Conservation (phyloP, 2,113 vertebrate species). For the Drymodes brunneopygia region DNA sequence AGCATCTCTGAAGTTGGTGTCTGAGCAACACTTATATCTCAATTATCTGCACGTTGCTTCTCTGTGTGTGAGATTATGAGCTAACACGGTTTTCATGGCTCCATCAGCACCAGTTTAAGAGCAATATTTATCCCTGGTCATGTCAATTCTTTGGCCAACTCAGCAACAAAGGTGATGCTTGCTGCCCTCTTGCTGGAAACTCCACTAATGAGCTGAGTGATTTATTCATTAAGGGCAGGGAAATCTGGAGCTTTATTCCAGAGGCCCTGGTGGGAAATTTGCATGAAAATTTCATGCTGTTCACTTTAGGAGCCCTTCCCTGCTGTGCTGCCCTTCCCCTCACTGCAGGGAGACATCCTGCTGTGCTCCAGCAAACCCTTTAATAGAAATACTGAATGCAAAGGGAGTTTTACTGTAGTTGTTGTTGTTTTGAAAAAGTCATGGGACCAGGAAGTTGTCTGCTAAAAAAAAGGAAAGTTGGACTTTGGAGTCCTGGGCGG, state of each 20-base stretch:
- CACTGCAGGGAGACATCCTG: neutral
- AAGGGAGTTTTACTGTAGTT: fast-evolving
- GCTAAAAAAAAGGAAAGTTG: neutral
- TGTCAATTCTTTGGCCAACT: neutral
- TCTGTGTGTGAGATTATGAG: neutral
- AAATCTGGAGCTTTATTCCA: neutral
- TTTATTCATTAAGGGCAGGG: conserved; percentile 45
- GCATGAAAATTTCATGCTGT: conserved; percentile 43
- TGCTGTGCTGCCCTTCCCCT: neutral
- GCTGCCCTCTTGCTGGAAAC: neutral
- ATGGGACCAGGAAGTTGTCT: neutral
- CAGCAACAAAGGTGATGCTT: neutral
- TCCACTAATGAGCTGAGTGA: neutral
- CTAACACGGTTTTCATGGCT: neutral
- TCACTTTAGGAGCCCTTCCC: neutral
- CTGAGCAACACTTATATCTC: conserved; percentile 27
- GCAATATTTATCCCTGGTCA: neutral
- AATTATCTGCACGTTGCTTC: neutral
- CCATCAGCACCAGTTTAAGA: neutral
- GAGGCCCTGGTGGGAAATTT: conserved; percentile 19
- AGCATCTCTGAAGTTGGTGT: neutral
- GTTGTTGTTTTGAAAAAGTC: neutral
- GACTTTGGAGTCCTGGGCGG: neutral
- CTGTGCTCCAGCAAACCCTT: neutral
- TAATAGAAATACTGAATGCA: neutral